Evolutionary conservation across 2,797 vertebrate species (phyloP).

Genomic region (Paguma larvata): DNA sequence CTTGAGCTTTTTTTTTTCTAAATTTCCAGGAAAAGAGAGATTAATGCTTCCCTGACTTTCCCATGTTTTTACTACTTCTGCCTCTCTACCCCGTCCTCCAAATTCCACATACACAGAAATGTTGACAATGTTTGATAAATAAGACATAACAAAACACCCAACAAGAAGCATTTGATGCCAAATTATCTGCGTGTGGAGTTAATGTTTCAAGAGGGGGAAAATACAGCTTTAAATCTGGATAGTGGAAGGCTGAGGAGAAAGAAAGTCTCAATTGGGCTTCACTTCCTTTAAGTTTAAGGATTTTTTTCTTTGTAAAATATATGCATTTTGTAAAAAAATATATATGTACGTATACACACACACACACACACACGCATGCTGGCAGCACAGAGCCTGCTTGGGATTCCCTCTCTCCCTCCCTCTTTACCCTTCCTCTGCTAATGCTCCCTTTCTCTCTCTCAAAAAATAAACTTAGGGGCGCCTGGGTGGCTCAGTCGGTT

Average conservation of each 20-base stretch:
- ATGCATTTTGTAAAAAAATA: no score
- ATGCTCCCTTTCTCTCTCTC: no score
- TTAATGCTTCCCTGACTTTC: slow-evolving; percentile 25
- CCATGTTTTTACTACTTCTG: slow-evolving; percentile 3
- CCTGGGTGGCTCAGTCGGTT: no score
- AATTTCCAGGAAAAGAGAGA: neutral
- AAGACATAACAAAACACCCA: slow-evolving; percentile 1
- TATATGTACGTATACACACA: no score
- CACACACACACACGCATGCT: no score
- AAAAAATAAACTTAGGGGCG: no score
- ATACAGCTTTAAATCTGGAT: neutral
- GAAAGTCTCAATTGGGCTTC: neutral
- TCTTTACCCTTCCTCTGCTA: no score
- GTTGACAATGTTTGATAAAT: neutral
- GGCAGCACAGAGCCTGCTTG: no score
- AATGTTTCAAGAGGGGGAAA: neutral
- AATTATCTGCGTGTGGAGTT: neutral
- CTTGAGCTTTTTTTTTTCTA: slow-evolving; percentile 53
- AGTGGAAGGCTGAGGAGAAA: neutral
- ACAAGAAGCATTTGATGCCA: slow-evolving; percentile 11
- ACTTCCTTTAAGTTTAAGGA: neutral
- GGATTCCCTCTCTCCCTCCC: no score
- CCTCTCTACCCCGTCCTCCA: neutral
- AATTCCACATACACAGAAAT: neutral
- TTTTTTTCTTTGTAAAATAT: neutral